phyloP scores from a whole-genome alignment of 64 coral and sea anemone genomes.

The Hydrozoanthus tunicans region DNA sequence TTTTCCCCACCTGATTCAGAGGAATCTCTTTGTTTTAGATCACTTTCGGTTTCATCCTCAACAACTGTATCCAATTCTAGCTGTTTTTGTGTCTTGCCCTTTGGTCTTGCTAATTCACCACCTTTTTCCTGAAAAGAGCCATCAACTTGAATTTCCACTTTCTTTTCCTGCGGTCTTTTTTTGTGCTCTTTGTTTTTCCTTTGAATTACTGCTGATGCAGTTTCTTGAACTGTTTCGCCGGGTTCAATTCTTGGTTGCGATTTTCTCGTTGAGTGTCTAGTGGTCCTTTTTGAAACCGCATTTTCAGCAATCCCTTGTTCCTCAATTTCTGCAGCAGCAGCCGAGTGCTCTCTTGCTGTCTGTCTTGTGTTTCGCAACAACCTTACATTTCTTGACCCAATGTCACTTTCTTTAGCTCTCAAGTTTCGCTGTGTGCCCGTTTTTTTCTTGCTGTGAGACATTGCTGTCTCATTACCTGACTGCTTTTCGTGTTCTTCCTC shows the following conservation, averaged over 20 bases:
- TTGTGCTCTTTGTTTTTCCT: neutral
- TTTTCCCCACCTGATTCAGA: neutral
- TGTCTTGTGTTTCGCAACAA: neutral
- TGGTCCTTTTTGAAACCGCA: neutral
- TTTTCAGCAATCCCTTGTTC: neutral
- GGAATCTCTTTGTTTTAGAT: neutral
- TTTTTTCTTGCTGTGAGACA: neutral
- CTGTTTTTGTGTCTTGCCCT: neutral
- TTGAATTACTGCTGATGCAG: too few species aligned
- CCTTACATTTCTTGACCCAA: neutral
- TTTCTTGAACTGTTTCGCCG: too few species aligned
- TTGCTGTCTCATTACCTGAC: neutral
- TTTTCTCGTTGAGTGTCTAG: neutral
- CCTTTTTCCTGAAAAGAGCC: neutral
- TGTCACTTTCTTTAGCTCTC: neutral
- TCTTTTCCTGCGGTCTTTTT: neutral
- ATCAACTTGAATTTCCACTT: neutral
- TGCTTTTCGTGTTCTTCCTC: neutral
- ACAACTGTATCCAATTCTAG: neutral
- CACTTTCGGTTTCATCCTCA: slow-evolving; percentile 1
- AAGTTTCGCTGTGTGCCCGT: neutral
- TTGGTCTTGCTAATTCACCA: neutral
- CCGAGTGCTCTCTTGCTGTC: neutral
- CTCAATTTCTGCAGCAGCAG: neutral
- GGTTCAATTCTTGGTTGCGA: too few species aligned